Evolutionary conservation across 53 echinoderm and acorn worm genomes (phyloP), one percentile per base, ranked within the genome.

Genomic region (Crossaster papposus): DNA sequence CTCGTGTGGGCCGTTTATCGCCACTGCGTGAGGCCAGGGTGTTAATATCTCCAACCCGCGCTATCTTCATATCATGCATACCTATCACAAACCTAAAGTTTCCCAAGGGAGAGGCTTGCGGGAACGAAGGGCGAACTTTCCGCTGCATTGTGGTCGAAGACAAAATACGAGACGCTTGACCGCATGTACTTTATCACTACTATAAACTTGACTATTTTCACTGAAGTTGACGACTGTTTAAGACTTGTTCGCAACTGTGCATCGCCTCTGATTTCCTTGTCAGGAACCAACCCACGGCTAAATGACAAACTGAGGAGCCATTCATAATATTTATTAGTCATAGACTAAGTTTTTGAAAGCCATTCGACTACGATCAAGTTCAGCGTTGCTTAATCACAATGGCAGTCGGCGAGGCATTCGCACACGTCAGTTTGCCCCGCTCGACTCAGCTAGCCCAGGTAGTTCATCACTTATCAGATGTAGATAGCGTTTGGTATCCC

Each of bases 401-500:
- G 68, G n/a, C 68, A 26, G 62, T 13, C 17, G 68, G 24, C 68
- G 28, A 11, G 68, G 9, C 68, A 23, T 68, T 68, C 28, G 68
- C n/a, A 26, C 68, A 23, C 28, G 62, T 23, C 44, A 58, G 15
- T 58, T 15, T 58, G 53, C 22, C 17, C 58, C 58, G 58, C 58
- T 2, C 58, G 22, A 58, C 22, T 11, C 58, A 20, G 58, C 58
- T 58, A 17, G 15, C 22, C 28, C 24, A 28, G 28, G 68, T 68
- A 68, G 68, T 68, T 68, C 68, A 68, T 68, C 68, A 68, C 68
- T 68, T 68, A 68, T 68, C 68, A 2, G 68, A 23, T 26, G 68
- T 68, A 44, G 44, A 44, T 44, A 18, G 68, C 68, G 24, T 68
- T 68, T 58, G 58, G 58, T 58, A 68, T 68, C 68, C 68, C 68